A percentile compares a stretch with the other conserved stretches of the same genome.
Evolutionary conservation across 2,888 invertebrate genomes (phyloP).

Genomic region (Byasa hedistus): DNA sequence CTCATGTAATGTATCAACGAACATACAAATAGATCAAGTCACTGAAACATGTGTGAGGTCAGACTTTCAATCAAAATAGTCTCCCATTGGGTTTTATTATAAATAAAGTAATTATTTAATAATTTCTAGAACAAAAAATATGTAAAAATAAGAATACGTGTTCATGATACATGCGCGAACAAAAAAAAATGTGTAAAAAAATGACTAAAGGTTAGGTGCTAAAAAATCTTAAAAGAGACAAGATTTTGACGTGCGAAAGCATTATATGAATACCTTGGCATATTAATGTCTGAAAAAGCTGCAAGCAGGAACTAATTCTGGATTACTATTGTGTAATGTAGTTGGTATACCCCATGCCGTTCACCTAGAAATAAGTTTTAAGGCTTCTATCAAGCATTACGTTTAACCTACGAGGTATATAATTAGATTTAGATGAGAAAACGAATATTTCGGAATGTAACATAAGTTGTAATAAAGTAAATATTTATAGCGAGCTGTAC

Average conservation of each 20-base stretch:
- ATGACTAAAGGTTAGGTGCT: too few species aligned
- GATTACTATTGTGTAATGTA: constrained; percentile 51
- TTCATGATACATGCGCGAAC: too few species aligned
- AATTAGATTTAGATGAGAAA: background rate
- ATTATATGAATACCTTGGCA: constrained; percentile 68
- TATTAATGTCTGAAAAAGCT: constrained; percentile 73
- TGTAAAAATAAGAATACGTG: too few species aligned
- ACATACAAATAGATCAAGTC: too few species aligned
- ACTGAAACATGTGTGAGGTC: too few species aligned
- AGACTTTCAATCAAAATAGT: too few species aligned
- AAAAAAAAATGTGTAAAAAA: background rate
- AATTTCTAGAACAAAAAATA: too few species aligned
- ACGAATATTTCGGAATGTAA: background rate
- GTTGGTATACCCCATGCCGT: constrained; percentile 66
- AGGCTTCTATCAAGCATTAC: constrained; percentile 33
- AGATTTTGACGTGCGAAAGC: constrained; percentile 46
- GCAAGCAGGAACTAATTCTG: constrained; percentile 68
- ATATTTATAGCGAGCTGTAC: background rate
- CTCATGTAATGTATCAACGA: too few species aligned
- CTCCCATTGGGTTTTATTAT: too few species aligned
- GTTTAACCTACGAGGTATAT: background rate
- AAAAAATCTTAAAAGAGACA: background rate
- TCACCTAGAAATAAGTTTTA: constrained; percentile 64
- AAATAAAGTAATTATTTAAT: too few species aligned
- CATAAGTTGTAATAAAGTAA: background rate